phyloP scores from a whole-genome alignment of 2,113 vertebrate species.

The Triplophysa siluroides region DNA sequence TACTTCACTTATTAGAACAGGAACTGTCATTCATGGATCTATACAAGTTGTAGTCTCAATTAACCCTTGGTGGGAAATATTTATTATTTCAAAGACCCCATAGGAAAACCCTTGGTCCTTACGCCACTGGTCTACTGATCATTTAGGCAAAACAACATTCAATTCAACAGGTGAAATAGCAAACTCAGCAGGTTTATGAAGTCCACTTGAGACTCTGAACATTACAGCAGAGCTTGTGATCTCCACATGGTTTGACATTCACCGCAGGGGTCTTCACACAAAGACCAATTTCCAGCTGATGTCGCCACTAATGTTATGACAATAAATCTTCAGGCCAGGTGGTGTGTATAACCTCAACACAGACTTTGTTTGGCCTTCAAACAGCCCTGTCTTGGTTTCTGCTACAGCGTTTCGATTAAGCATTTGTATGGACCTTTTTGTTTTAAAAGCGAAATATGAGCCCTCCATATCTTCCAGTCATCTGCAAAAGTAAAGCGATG shows the following conservation, averaged over 20 bases:
- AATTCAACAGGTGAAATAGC: background rate
- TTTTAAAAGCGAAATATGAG: conserved; percentile 8
- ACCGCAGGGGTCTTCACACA: conserved; percentile 12
- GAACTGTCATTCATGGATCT: too few relatives aligned
- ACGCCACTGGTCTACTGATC: too few relatives aligned
- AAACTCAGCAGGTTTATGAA: background rate
- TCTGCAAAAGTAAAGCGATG: conserved; percentile 13
- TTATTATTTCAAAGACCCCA: too few relatives aligned
- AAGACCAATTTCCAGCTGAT: conserved; percentile 8
- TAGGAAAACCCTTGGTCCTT: too few relatives aligned
- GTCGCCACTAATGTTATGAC: conserved; percentile 27
- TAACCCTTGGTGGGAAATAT: too few relatives aligned
- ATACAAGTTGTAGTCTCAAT: too few relatives aligned
- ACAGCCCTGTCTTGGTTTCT: conserved; percentile 4
- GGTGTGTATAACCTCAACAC: conserved; percentile 44
- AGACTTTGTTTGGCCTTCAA: conserved; percentile 41
- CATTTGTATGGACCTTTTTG: background rate
- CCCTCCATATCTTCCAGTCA: background rate
- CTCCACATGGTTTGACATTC: conserved; percentile 10
- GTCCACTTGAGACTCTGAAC: background rate
- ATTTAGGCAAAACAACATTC: background rate
- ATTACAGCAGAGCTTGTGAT: background rate
- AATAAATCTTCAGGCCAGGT: conserved; percentile 8
- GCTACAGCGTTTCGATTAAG: background rate
- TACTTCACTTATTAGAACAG: too few relatives aligned